phyloP scores from a whole-genome alignment of 2,888 invertebrate species.

The Melangyna quadrimaculata region DNA sequence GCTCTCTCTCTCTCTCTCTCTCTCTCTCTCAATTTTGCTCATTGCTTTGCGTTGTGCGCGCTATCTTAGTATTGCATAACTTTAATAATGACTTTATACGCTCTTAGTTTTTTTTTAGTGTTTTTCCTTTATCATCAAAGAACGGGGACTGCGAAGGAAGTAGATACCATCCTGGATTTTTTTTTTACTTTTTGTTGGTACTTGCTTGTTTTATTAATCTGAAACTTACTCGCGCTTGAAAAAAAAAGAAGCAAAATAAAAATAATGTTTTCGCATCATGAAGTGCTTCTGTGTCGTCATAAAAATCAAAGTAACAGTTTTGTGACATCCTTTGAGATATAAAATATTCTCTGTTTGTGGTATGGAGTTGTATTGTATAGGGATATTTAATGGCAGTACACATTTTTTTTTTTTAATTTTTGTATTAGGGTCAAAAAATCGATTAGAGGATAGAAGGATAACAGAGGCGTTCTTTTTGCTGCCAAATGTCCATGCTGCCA shows the following conservation, averaged over 20 bases:
- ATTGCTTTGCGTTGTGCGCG: no score
- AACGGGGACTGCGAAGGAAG: background rate
- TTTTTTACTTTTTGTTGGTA: background rate
- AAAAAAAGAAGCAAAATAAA: background rate
- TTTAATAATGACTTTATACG: slow-evolving; percentile 59
- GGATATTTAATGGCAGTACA: background rate
- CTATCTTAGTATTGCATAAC: slow-evolving; percentile 51
- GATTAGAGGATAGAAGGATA: background rate
- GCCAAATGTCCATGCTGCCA: background rate
- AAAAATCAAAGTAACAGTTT: slow-evolving; percentile 48
- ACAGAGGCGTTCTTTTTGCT: background rate
- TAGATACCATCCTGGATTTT: background rate
- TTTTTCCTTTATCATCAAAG: background rate
- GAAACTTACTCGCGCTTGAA: slow-evolving; percentile 23
- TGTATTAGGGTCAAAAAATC: background rate
- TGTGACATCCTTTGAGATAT: slow-evolving; percentile 45
- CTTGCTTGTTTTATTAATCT: slow-evolving; percentile 6
- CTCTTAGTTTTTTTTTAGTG: slow-evolving; percentile 26
- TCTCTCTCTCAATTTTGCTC: background rate
- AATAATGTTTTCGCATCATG: slow-evolving; percentile 6
- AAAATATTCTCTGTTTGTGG: slow-evolving; percentile 38
- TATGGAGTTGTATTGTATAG: background rate
- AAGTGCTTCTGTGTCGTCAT: background rate
- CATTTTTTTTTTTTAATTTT: background rate
- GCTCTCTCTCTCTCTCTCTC: background rate